Evolutionary conservation across 2,113 vertebrate genomes (phyloP).

Genomic region (Anas platyrhynchos): DNA sequence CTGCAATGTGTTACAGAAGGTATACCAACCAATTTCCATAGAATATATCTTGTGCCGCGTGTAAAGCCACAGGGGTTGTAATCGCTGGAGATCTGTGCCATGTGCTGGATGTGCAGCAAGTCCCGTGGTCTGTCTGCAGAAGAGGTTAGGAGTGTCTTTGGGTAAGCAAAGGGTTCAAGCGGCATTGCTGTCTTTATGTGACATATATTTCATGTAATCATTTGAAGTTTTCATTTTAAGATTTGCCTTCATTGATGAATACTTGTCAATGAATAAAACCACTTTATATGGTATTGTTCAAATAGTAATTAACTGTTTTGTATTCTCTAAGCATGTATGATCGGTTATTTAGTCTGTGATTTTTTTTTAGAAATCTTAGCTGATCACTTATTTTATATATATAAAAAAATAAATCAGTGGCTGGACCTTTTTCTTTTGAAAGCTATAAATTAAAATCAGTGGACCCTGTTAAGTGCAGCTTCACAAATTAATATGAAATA

Average conservation of each 20-base stretch:
- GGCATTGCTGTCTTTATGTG: background rate
- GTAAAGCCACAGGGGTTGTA: background rate
- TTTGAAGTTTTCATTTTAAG: background rate
- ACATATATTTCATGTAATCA: background rate
- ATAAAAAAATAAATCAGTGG: background rate
- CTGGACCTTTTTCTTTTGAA: constrained; percentile 40
- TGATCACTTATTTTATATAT: background rate
- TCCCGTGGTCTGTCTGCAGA: background rate
- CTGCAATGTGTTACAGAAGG: background rate
- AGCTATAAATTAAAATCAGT: constrained; percentile 79
- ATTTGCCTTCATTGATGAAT: background rate
- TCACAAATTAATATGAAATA: constrained; percentile 90
- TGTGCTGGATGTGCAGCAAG: background rate
- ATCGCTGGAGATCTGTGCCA: background rate
- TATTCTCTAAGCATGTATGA: background rate
- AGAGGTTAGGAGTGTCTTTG: background rate
- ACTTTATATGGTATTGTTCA: background rate
- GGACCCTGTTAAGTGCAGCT: constrained; percentile 83
- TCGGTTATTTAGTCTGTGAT: background rate
- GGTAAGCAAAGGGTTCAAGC: background rate
- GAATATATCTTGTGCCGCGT: background rate
- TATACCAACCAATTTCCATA: background rate
- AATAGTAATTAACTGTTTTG: background rate
- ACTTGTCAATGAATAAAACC: background rate
- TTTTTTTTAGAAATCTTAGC: background rate